Conservation (phyloP, 1,140 invertebrate species). For the Brachionus rubens region DNA sequence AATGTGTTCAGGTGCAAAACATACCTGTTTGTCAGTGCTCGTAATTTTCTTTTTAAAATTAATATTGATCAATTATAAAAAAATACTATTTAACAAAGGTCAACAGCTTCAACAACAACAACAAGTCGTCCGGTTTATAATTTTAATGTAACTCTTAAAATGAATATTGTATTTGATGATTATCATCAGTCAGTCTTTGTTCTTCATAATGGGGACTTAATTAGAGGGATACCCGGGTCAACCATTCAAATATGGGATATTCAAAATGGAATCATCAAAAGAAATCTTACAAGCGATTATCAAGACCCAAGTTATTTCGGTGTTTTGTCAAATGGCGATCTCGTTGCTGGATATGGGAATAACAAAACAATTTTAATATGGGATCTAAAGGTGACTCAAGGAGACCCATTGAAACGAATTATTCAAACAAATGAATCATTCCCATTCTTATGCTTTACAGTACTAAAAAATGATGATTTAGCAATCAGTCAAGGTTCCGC, state of each 20-base stretch:
- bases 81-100: neutral
- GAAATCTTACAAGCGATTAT: neutral
- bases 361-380: neutral
- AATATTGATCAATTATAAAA: neutral
- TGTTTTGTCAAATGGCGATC: neutral
- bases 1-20: too few species aligned
- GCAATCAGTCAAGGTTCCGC: neutral
- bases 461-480: neutral
- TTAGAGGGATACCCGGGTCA: neutral
- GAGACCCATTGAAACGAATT: too few species aligned
- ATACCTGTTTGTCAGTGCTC: neutral
- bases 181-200: neutral
- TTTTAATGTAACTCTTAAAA: neutral
- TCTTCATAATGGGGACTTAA: neutral
- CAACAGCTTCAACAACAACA: neutral
- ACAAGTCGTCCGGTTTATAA: neutral
- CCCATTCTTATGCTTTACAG: too few species aligned
- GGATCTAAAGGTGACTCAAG: too few species aligned
- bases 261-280: too few species aligned
- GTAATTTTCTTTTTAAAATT: neutral
- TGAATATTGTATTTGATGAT: neutral
- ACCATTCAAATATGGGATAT: neutral
- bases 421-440: too few species aligned
- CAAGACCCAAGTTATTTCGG: neutral
- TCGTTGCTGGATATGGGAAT: neutral